Evolutionary conservation across 2,113 vertebrate species (phyloP).

Genomic region (Myrmophylax atrothorax): DNA sequence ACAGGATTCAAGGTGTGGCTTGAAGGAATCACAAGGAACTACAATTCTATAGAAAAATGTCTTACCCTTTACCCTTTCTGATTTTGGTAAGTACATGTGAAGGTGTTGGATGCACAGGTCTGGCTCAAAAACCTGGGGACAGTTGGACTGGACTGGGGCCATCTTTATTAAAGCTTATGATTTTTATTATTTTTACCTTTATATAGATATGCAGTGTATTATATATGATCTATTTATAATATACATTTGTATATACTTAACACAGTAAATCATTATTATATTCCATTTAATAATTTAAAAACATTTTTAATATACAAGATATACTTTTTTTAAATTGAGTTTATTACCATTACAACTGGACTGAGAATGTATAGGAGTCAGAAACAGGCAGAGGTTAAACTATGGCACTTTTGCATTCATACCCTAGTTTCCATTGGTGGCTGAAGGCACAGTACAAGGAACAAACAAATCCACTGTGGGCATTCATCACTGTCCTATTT

Average conservation of each 20-base stretch:
- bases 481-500: accelerated
- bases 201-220: not conserved
- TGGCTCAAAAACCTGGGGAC: not conserved
- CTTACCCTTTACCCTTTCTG: not conserved
- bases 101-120: not conserved
- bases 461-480: no score
- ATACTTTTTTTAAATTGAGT: not conserved
- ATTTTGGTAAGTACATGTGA: not conserved
- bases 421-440: not conserved
- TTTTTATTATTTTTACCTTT: not conserved
- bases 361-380: not conserved
- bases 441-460: not conserved
- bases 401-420: not conserved
- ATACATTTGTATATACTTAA: not conserved
- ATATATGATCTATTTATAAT: not conserved
- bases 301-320: not conserved
- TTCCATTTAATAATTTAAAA: not conserved
- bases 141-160: not conserved
- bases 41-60: not conserved
- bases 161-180: not conserved
- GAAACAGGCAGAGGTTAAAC: not conserved
- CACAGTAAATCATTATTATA: not conserved
- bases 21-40: not conserved
- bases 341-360: not conserved
- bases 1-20: not conserved